A percentile compares a stretch with the other conserved stretches of the same genome.
These are phyloP conservation scores for Bubo bubo DNA, from an alignment of 2,113 vertebrate genomes.

Conservation along the genomic window DNA sequence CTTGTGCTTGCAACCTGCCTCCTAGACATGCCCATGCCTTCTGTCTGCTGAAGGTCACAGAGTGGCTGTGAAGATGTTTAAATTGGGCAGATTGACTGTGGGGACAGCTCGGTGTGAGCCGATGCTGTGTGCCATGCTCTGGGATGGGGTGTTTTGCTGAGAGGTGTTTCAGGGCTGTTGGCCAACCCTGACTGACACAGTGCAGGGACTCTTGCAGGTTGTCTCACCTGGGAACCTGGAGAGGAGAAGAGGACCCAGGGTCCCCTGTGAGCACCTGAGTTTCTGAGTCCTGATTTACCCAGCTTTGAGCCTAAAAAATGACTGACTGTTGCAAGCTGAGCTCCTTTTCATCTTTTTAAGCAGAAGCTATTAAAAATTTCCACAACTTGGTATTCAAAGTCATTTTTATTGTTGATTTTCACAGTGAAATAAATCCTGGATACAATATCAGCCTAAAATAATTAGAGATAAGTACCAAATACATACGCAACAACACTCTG, in stretches of 20 bases:
- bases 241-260: not conserved
- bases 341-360: not conserved
- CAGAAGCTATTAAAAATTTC: not conserved
- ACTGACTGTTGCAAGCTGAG: too few species aligned
- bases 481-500: not conserved
- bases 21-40: rapidly evolving
- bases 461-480: not conserved
- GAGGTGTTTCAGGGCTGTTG: not conserved
- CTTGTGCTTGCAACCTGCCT: not conserved
- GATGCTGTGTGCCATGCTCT: rapidly evolving
- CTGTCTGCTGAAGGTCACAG: not conserved
- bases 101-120: not conserved
- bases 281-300: not conserved
- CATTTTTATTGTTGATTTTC: constrained; percentile 28
- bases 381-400: not conserved
- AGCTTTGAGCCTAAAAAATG: not conserved
- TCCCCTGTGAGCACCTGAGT: rapidly evolving
- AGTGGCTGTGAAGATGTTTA: not conserved
- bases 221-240: too few species aligned
- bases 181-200: not conserved
- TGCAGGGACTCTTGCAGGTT: not conserved
- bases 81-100: not conserved
- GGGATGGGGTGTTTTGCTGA: too few species aligned
- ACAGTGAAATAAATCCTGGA: not conserved
- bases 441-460: not conserved